Percentiles rank a stretch among this genome's conserved stretches.
phyloP scores from a whole-genome alignment of 1,140 invertebrate genomes.

The Zaprionus tsacasi region DNA sequence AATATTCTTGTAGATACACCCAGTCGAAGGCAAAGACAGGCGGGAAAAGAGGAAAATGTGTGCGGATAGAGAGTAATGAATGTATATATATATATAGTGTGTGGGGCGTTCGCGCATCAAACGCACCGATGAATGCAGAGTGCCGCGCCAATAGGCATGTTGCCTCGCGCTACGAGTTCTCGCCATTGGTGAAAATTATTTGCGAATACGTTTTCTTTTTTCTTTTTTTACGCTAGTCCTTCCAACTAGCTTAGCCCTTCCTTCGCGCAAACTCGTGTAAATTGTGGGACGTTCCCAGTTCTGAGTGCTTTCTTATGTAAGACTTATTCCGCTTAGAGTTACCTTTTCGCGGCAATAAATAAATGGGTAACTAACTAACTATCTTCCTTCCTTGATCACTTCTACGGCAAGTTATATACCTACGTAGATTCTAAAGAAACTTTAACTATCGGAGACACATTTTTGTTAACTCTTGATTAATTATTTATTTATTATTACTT shows the following conservation, averaged over 20 bases:
- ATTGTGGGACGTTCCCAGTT: not conserved
- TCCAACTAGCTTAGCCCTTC: not conserved
- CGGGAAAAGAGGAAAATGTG: not conserved
- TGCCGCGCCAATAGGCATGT: conserved; percentile 56
- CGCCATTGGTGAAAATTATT: conserved; percentile 58
- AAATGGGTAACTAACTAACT: too few species aligned
- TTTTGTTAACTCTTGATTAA: too few species aligned
- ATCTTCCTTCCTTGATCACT: too few species aligned
- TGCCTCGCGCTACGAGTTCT: conserved; percentile 33
- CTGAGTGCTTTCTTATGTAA: not conserved
- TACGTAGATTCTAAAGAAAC: too few species aligned
- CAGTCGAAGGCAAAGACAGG: too few species aligned
- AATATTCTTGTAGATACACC: too few species aligned
- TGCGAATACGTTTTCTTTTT: conserved; percentile 38
- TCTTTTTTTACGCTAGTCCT: conserved; percentile 8
- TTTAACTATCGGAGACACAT: too few species aligned
- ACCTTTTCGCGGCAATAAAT: too few species aligned
- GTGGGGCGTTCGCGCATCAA: not conserved
- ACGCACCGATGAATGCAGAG: not conserved
- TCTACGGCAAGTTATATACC: too few species aligned
- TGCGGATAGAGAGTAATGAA: not conserved
- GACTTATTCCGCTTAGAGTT: too few species aligned
- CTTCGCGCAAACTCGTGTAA: conserved; percentile 2
- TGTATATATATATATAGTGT: not conserved
- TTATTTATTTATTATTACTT: too few species aligned